A percentile compares a stretch with the other conserved stretches of the same genome.
These are phyloP conservation scores for Psammodynastes pulverulentus DNA, from an alignment of 2,113 vertebrate species.

Conservation along the genomic window DNA sequence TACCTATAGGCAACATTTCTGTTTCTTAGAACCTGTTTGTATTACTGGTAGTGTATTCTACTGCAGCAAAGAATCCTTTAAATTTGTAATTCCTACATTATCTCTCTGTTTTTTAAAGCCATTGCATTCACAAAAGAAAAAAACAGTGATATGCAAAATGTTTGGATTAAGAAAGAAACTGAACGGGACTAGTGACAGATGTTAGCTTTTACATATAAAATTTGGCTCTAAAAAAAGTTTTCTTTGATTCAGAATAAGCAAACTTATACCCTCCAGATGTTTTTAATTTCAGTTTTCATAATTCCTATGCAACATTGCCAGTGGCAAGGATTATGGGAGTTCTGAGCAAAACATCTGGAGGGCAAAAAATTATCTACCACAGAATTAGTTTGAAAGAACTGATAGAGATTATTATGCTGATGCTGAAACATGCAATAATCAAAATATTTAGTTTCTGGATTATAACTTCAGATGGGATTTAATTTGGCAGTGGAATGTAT, in stretches of 20 bases:
- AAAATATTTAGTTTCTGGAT: conserved; percentile 25
- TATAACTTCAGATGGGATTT: conserved; percentile 29
- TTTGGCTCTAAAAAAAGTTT: not conserved
- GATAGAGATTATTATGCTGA: conserved; percentile 31
- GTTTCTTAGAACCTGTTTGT: not conserved
- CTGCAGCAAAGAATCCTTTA: not conserved
- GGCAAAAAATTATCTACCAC: not conserved
- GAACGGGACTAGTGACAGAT: conserved; percentile 6
- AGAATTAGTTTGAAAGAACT: conserved; percentile 32
- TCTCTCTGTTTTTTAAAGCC: not conserved
- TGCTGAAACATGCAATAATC: conserved; percentile 14
- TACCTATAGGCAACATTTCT: not conserved
- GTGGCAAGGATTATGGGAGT: not conserved
- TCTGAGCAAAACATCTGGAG: not conserved
- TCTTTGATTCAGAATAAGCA: not conserved
- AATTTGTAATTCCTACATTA: not conserved
- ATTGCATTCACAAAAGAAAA: not conserved
- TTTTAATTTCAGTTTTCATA: not conserved
- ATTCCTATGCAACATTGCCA: not conserved
- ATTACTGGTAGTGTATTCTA: not conserved
- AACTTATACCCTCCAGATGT: not conserved
- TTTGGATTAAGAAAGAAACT: conserved; percentile 32
- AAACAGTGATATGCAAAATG: conserved; percentile 1
- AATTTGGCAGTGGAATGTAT: conserved; percentile 5
- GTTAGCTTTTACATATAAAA: not conserved